Evolutionary conservation across 2,113 vertebrate genomes (phyloP).

Genomic region (Rana temporaria): DNA sequence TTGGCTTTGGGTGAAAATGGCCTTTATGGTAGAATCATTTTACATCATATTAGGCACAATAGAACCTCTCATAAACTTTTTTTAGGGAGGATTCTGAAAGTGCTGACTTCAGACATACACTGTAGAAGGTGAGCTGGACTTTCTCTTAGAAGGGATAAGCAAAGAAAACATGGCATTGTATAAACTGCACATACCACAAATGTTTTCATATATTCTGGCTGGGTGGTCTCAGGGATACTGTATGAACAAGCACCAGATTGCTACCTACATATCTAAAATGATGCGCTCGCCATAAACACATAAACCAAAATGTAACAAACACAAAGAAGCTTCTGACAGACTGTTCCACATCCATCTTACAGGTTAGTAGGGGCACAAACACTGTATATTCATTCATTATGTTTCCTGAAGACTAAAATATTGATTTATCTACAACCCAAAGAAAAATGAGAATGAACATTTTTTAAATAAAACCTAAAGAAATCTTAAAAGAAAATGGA

Average conservation of each 20-base stretch:
- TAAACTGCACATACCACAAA: conserved; percentile 17
- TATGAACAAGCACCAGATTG: not conserved
- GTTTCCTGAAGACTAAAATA: too few species aligned
- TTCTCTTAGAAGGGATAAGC: not conserved
- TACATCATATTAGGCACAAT: too few species aligned
- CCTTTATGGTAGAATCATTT: too few species aligned
- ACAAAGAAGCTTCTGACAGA: not conserved
- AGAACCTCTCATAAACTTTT: too few species aligned
- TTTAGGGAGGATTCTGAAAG: not conserved
- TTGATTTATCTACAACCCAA: too few species aligned
- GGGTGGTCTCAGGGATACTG: conserved; percentile 19
- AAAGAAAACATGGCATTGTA: not conserved
- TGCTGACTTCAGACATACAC: not conserved
- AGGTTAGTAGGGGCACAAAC: too few species aligned
- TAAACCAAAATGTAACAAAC: conserved; percentile 15
- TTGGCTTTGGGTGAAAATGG: too few species aligned
- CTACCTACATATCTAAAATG: conserved; percentile 22
- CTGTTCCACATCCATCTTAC: too few species aligned
- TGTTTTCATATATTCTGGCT: conserved; percentile 13
- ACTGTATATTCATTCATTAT: too few species aligned
- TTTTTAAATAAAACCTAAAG: too few species aligned
- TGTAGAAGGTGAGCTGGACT: not conserved
- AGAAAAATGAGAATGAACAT: too few species aligned
- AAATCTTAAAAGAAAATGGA: too few species aligned
- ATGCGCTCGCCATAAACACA: not conserved